Base-by-base conservation (phyloP, 92 coral and sea anemone genomes). In the Porites evermanni region DNA sequence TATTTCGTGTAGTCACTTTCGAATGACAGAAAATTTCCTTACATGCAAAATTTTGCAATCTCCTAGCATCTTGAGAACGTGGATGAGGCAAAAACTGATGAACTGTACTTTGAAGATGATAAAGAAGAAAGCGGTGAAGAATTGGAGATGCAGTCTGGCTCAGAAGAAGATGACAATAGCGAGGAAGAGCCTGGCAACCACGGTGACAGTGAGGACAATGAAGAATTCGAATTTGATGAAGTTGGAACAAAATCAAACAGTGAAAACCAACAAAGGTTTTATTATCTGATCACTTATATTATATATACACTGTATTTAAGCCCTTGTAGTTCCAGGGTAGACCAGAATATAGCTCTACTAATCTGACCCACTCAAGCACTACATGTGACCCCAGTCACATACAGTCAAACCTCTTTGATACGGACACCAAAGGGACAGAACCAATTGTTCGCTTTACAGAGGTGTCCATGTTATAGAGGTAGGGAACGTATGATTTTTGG, bases 1-100 rank as follows among this genome's bases (percentile, higher is more conserved):
- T 21, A 21, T 21, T 54, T 10, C 60, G 14, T 13, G 60, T 9
- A 8, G 13, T 9, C 9, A 12, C 12, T 18, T 67, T 4, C 13
- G 16, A 24, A 2, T 9, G 9, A 4, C 16, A 56, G 23, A 29
- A 24, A 8, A n/a, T 5, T 6, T 9, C 7, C 3, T 67, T 29
- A 24, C 8, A 29, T 83, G 32, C n/a, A 20, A 64, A 68, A 9
- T 60, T 9, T 67, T 54, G 61, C 29, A 6, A 51, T 78, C 47
- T 23, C 61, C 23, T 88, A 96, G 99, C 96, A 97, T 72, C 93
- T 97, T 23, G 98, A 97, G 16, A 92, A 80, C 24, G 93, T 97
- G 20, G 98, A 97, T 86, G 92, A 93, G 47, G 92, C 88, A 23
- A 93, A 94, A 53, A 90, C 80, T 1, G 84, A 84, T 66, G 87